Evolutionary conservation across 92 coral and sea anemone species (phyloP), one percentile per base, ranked within the genome.

Genomic region (Porites evermanni): DNA sequence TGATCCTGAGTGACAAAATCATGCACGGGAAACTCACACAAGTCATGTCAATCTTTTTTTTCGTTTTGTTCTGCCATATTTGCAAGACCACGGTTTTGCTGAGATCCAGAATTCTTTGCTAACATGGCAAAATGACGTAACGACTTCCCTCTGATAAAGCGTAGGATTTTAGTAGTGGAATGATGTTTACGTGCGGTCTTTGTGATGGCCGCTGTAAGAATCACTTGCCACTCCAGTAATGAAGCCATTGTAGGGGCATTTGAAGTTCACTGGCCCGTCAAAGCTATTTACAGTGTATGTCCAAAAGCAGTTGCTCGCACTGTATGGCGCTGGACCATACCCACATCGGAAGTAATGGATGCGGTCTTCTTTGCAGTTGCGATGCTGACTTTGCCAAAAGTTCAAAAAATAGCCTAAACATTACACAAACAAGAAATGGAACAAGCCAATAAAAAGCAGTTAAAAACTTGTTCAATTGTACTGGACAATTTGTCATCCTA

Each of bases 351-450:
- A 88, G 53, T 72, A 26, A 67, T 73, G 86, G 20, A 88, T 67
- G 61, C 91, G 91, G 60, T 88, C 91, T 32, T 64, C 69, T 60
- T 88, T 79, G 88, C 91, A 88, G 20, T 52, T 52, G 54, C 91
- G 72, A 84, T 82, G 86, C 4, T 18, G 6, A 5, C 82, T 73
- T 52, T 16, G 71, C 83, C 85, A 58, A 1, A 0, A 6, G 26
- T 13, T 67, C 11, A 88, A 6, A 16, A 84, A 72, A 8, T 44
- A 9, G 2, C 84, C 91, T 88, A 69, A 52, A 84, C 44, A 53
- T 17, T 66, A 17, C 47, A 38, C 47, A 38, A 38, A 38, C 47
- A 38, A 38, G 6, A 38, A 38, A 38, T 38, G 6, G 47, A 38
- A 38, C 2, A 4, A 38, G 5, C 47, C 47, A 38, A 38, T 38